Base-by-base conservation (phyloP, 1,140 invertebrate genomes). In the Orussus abietinus region DNA sequence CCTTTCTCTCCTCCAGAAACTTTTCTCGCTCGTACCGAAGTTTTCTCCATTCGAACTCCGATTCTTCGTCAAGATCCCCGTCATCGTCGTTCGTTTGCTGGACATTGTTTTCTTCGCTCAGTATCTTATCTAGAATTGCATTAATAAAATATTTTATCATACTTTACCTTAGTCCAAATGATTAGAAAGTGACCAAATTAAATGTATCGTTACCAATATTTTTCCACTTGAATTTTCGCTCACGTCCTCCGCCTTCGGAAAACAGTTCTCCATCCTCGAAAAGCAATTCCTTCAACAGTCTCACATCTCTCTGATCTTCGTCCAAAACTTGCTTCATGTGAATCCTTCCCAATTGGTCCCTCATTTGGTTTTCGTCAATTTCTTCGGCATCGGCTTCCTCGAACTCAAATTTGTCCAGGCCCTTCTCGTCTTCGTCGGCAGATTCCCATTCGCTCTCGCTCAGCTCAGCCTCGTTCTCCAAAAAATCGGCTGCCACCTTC, bases 191-290 rank as follows among this genome's bases (percentile, higher is more conserved):
- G 12, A 32, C 7, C 45, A 57, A 47, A n/a, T n/a, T n/a, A n/a
- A n/a, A n/a, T n/a, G n/a, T n/a, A n/a, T n/a, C n/a, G n/a, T 59
- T 74, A 87, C 84, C 83, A 46, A 82, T 75, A 73, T 89, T 85
- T 59, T 77, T 85, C 89, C 89, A 93, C 51, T 78, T 78, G 60
- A 92, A 93, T 51, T 85, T 83, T 33, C 88, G 75, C 49, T 86
- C 79, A 9, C 90, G 73, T 14, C 82, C 82, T 7, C 70, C 74
- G 9, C 81, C 85, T 38, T 84, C 82, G 1, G 73, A 70, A 55
- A 90, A 83, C 28, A 94, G 72, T 63, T 94, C 91, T 0, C 90
- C 91, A 64, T 93, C 89, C 59, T 91, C 88, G 10, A 94, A 78
- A 30, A 90, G 76, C 53, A 90, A 66, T 57, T 93, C 88, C 62